A percentile compares a stretch with the other conserved stretches of the same genome.
phyloP scores from a whole-genome alignment of 1,140 invertebrate genomes.

The Bombus fervidus region DNA sequence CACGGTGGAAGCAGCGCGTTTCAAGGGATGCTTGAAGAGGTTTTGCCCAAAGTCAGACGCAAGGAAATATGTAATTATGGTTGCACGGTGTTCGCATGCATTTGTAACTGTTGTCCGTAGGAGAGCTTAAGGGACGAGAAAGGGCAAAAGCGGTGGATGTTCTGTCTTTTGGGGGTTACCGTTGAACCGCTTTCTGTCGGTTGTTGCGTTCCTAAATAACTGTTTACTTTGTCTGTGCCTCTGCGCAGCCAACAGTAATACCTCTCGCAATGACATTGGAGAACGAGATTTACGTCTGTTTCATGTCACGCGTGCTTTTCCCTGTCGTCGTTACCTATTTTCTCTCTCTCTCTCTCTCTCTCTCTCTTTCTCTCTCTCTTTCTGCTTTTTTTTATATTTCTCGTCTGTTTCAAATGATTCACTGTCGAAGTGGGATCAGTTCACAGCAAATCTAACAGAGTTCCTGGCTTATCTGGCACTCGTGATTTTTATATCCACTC shows the following conservation, averaged over 20 bases:
- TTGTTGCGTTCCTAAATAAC: conserved; percentile 23
- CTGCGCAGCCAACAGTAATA: background rate
- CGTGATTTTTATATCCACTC: background rate
- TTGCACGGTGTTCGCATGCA: conserved; percentile 5
- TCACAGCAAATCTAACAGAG: background rate
- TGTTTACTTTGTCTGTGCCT: background rate
- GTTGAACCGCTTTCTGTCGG: background rate
- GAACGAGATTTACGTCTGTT: conserved; percentile 18
- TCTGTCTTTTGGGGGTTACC: background rate
- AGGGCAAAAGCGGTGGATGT: background rate
- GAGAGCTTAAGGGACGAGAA: background rate
- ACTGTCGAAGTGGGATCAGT: conserved; percentile 11
- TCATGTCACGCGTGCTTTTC: background rate
- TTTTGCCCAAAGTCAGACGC: background rate
- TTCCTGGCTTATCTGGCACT: conserved; percentile 9
- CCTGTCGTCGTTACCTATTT: background rate
- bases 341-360: background rate
- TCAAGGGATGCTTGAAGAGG: conserved; percentile 3
- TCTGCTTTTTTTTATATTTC: background rate
- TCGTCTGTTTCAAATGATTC: background rate
- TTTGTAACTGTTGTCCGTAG: conserved; percentile 1
- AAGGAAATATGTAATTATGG: conserved; percentile 35
- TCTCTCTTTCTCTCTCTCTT: background rate
- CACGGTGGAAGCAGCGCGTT: background rate
- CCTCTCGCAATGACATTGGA: background rate